Percentiles rank a stretch among this genome's conserved stretches.
Conservation (phyloP, 53 echinoderm and acorn worm genomes). For the Holothuria leucospilota region DNA sequence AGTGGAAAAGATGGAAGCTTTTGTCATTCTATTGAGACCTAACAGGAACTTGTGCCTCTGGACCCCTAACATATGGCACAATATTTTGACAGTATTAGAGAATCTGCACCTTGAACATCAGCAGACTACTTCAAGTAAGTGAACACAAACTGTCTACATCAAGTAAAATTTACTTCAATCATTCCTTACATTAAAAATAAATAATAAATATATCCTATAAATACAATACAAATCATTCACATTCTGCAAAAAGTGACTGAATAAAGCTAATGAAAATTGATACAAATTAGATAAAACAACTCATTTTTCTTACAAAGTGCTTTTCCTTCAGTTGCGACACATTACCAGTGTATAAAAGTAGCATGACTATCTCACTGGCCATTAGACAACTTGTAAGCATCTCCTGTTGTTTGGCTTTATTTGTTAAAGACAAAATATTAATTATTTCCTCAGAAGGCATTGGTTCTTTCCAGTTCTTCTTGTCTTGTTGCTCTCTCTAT, state of each 20-base stretch:
- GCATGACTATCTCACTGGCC: neutral
- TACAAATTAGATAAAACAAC: neutral
- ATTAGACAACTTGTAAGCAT: neutral
- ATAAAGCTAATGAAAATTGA: neutral
- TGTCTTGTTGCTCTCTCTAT: too few species aligned
- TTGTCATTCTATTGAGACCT: too few species aligned
- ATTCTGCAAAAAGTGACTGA: neutral
- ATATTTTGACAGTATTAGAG: too few species aligned
- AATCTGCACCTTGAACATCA: too few species aligned
- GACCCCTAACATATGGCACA: too few species aligned
- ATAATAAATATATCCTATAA: neutral
- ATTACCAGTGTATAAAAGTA: neutral
- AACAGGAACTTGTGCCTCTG: too few species aligned
- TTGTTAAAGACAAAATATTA: neutral
- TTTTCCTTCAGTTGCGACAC: conserved; percentile 4
- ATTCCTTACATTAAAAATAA: neutral
- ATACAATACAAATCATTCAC: too few species aligned
- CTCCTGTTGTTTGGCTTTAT: too few species aligned
- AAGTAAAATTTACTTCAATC: neutral
- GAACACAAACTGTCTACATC: too few species aligned
- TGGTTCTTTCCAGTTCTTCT: too few species aligned
- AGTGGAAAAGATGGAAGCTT: too few species aligned
- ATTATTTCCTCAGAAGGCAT: neutral
- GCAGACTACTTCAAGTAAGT: too few species aligned
- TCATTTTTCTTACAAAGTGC: neutral